phyloP scores from a whole-genome alignment of 2,113 vertebrate species.

The Catharus bicknelli region DNA sequence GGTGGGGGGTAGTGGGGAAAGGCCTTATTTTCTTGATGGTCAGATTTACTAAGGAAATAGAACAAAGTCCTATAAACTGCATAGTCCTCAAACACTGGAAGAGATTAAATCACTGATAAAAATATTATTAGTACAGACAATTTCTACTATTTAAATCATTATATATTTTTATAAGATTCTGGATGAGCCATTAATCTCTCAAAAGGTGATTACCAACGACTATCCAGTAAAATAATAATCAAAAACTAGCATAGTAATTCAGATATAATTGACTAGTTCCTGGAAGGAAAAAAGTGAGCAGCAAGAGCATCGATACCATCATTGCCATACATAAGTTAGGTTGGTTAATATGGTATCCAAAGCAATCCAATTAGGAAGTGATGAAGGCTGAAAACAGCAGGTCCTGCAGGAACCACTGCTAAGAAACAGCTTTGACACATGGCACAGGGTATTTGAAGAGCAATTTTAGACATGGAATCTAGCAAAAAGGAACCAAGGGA shows the following conservation, averaged over 20 bases:
- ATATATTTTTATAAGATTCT: background rate
- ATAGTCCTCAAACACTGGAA: background rate
- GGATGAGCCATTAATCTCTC: background rate
- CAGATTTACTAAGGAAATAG: background rate
- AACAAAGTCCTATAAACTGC: background rate
- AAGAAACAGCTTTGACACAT: background rate
- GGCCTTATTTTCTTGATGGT: background rate
- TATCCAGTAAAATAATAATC: background rate
- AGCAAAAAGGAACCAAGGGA: background rate
- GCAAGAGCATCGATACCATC: background rate
- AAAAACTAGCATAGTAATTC: background rate
- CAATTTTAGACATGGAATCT: background rate
- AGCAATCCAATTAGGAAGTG: background rate
- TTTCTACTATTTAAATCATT: background rate
- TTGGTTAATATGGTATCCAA: background rate
- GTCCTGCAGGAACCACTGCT: background rate
- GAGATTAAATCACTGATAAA: background rate
- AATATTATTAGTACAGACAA: background rate
- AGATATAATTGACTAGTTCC: background rate
- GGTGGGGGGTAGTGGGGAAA: too few relatives aligned
- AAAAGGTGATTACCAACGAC: background rate
- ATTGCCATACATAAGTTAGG: background rate
- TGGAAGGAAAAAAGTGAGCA: background rate
- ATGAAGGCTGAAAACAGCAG: background rate
- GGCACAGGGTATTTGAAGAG: background rate